These are phyloP conservation scores for Actinernus sp. DNA, from an alignment of 92 coral and sea anemone species.

Conservation along the genomic window DNA sequence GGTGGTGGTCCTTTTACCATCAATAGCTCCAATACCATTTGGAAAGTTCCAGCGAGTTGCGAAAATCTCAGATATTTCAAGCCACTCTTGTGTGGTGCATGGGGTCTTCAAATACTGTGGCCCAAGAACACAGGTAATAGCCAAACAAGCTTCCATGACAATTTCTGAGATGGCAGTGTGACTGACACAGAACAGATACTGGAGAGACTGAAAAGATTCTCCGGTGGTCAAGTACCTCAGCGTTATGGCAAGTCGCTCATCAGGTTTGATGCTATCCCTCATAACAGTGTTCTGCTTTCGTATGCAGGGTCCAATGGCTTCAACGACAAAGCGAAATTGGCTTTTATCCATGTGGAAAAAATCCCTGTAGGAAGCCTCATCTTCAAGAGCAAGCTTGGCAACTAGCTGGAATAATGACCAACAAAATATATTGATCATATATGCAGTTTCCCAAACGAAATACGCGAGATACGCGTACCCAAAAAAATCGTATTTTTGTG, in stretches of 20 bases:
- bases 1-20: conserved; percentile 38
- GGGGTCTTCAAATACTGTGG: conserved; percentile 7
- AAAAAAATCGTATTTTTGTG: too few relatives aligned
- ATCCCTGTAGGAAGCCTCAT: conserved; percentile 20
- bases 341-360: conserved; percentile 32
- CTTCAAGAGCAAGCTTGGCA: conserved; percentile 31
- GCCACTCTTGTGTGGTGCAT: conserved; percentile 5
- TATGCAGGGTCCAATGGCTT: conserved; percentile 17
- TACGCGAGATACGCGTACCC: too few relatives aligned
- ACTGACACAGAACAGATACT: conserved; percentile 31
- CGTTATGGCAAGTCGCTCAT: conserved; percentile 47
- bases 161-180: conserved; percentile 16
- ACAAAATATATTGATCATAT: too few relatives aligned
- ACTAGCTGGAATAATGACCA: too few relatives aligned
- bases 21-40: conserved; percentile 58
- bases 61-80: not conserved
- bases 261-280: conserved; percentile 43
- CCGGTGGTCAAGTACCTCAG: conserved; percentile 57
- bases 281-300: conserved; percentile 20
- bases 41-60: conserved; percentile 34
- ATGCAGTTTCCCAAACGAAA: too few relatives aligned
- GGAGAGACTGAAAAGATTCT: conserved; percentile 49
- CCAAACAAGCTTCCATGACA: conserved; percentile 6
- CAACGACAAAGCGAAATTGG: conserved; percentile 36
- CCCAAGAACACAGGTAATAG: conserved; percentile 5